phyloP scores from a whole-genome alignment of 1,140 invertebrate genomes.

The Euura saliciscinereae region DNA sequence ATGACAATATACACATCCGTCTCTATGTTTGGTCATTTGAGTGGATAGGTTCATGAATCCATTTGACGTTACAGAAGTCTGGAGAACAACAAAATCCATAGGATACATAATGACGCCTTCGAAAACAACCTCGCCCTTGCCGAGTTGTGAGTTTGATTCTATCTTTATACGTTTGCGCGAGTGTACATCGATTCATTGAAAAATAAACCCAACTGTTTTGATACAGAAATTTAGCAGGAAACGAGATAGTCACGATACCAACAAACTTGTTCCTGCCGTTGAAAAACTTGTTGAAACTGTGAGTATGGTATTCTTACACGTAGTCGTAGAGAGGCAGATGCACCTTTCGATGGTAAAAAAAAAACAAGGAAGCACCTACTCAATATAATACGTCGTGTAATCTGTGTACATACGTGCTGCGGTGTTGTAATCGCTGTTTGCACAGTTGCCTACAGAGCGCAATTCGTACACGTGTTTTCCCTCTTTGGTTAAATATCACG shows the following conservation, averaged over 20 bases:
- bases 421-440: not conserved
- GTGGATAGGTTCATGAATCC: not conserved
- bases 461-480: not conserved
- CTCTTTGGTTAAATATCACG: not conserved
- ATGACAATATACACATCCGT: not conserved
- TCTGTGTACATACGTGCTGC: not conserved
- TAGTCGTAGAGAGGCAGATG: not conserved
- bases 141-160: slow-evolving; percentile 60
- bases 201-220: slow-evolving; percentile 13
- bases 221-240: slow-evolving; percentile 55
- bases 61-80: slow-evolving; percentile 51
- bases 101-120: slow-evolving; percentile 56
- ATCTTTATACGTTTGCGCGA: not conserved
- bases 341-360: too few species aligned
- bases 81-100: slow-evolving; percentile 54
- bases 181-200: slow-evolving; percentile 10
- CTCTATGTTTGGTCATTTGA: too few species aligned
- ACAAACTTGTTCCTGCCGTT: slow-evolving; percentile 38
- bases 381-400: not conserved
- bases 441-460: not conserved
- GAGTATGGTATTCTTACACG: slow-evolving; percentile 31
- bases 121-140: slow-evolving; percentile 52
- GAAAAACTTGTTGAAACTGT: slow-evolving; percentile 46
- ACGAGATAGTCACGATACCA: slow-evolving; percentile 38
- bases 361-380: too few species aligned